Percentiles rank a stretch among this genome's conserved stretches.
These are phyloP conservation scores for Calyptomena viridis DNA, from an alignment of 2,113 vertebrate species.

Conservation along the genomic window DNA sequence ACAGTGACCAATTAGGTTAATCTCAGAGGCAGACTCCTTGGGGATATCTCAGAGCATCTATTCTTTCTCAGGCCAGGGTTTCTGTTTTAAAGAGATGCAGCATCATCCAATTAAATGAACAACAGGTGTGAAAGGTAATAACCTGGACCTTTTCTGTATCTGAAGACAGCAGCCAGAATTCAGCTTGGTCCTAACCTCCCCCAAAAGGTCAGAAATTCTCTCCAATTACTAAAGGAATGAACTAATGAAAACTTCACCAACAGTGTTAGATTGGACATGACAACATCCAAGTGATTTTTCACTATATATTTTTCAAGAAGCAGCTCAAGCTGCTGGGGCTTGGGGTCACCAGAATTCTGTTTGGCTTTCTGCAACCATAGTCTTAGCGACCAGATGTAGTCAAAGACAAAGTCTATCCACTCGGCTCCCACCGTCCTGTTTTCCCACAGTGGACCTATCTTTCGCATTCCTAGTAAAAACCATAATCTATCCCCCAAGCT, in stretches of 20 bases:
- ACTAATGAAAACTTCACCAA: conserved; percentile 31
- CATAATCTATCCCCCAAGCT: background rate
- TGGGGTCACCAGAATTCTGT: conserved; percentile 6
- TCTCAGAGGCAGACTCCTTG: conserved; percentile 56
- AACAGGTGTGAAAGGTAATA: conserved; percentile 44
- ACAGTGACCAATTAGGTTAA: conserved; percentile 66
- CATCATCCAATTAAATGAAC: conserved; percentile 54
- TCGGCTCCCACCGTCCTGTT: background rate
- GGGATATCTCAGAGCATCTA: conserved; percentile 12
- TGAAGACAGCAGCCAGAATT: conserved; percentile 37
- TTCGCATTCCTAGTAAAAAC: background rate
- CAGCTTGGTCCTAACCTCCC: conserved; percentile 35
- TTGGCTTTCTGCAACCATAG: background rate
- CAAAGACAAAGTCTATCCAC: background rate
- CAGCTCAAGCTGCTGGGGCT: background rate
- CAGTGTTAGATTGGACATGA: background rate
- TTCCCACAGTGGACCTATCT: background rate
- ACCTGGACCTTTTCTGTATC: conserved; percentile 26
- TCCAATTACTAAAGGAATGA: conserved; percentile 42
- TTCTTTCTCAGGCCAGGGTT: conserved; percentile 6
- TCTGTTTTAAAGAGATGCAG: conserved; percentile 44
- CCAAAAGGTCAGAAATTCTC: conserved; percentile 30
- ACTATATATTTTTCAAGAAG: background rate
- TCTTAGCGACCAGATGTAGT: background rate
- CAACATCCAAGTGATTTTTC: background rate